These are phyloP conservation scores for Eulemur albifrons DNA, from an alignment of 2,797 vertebrate species.

Conservation along the genomic window DNA sequence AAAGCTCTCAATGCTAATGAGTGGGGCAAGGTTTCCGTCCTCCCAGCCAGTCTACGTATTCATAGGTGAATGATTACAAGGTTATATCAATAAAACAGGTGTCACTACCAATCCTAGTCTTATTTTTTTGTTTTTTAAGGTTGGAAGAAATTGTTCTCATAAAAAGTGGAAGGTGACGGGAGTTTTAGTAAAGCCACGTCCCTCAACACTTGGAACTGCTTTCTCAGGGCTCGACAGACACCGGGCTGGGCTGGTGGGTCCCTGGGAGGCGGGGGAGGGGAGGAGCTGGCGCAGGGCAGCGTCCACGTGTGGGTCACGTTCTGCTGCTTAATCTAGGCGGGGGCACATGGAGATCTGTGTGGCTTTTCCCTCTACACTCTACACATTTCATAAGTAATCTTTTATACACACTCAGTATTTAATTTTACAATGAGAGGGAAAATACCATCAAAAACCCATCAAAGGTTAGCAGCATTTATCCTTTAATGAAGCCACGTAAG, in stretches of 20 bases:
- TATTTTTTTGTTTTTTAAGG: not conserved
- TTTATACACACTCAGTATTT: not conserved
- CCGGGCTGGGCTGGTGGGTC: not conserved
- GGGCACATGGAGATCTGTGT: not conserved
- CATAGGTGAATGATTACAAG: not conserved
- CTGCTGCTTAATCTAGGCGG: not conserved
- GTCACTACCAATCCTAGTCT: not conserved
- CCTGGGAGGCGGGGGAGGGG: not conserved
- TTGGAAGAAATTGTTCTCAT: not conserved
- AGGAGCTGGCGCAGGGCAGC: no score
- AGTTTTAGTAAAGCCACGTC: not conserved
- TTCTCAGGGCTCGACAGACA: not conserved
- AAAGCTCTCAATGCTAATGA: not conserved
- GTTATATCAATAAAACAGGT: not conserved
- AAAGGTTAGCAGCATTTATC: not conserved
- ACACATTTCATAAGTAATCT: not conserved
- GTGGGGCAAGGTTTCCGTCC: not conserved
- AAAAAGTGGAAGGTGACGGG: not conserved
- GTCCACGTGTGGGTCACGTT: no score
- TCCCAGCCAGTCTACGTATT: not conserved
- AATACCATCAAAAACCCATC: not conserved
- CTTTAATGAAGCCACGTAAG: not conserved
- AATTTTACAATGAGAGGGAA: not conserved
- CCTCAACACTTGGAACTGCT: not conserved
- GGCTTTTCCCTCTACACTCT: not conserved